Base-by-base conservation (phyloP, 2,888 invertebrate species). In the Cephus pygmeus region DNA sequence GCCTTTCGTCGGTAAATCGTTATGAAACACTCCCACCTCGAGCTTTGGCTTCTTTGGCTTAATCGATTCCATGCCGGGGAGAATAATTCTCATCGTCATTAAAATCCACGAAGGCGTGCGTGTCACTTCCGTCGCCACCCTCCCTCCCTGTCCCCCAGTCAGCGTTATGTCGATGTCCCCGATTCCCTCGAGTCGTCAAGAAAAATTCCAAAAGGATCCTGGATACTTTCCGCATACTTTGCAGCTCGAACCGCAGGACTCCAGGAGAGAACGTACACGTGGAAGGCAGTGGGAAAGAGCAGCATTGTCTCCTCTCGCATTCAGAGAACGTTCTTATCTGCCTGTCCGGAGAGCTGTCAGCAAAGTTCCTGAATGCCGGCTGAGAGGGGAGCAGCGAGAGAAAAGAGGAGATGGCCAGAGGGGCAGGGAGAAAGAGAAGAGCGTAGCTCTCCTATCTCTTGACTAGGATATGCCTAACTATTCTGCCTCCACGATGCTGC, bases 261-360 rank as follows among this genome's bases (percentile, higher is more conserved):
- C 23, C 56, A 23, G 23, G 23, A 56, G 56, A 23, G 23, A 56
- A 23, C 0, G 56, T 12, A 76, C 76, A 36, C 76, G 34, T 69
- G 73, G 34, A 12, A 36, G 12, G 36, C 73, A 73, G 75, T 73
- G 86, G 87, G 86, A 79, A 12, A 12, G 75, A 84, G 87, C 87
- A 91, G 90, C 90, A 90, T 56, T 90, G 85, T 81, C 80, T 85
- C 87, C 88, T 89, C 89, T 87, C 88, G 91, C 88, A 91, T 91
- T 91, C 91, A 90, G 85, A 87, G 90, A 85, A 89, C 89, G 90
- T 90, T 89, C 91, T 91, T 91, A 91, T 91, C 91, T 90, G 83
- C 84, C 91, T 90, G 90, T 90, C 91, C 91, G 91, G 91, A 82
- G 90, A 90, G 91, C 91, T 91, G 91, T 91, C 91, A 91, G 86